Percentiles rank a stretch among this genome's conserved stretches.
These are phyloP conservation scores for Gibbula magus DNA, from an alignment of 2,888 invertebrate genomes.

Conservation along the genomic window DNA sequence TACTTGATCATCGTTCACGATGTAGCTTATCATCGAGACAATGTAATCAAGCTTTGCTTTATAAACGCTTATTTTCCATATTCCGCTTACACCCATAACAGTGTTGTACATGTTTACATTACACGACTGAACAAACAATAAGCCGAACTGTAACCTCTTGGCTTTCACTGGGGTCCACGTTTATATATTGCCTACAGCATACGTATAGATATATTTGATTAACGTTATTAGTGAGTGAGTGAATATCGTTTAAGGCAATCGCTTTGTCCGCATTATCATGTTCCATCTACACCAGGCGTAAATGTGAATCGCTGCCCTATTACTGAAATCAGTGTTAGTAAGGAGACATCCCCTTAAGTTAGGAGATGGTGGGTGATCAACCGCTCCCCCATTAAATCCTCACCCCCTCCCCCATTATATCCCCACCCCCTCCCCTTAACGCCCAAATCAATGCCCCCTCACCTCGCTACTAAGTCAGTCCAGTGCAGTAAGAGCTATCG, in stretches of 20 bases:
- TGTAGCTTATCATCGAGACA: no score
- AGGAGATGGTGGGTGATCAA: neutral
- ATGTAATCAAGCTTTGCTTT: no score
- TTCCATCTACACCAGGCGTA: neutral
- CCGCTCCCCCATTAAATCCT: neutral
- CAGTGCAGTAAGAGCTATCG: neutral
- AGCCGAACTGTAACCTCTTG: no score
- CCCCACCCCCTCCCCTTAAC: neutral
- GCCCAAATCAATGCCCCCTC: neutral
- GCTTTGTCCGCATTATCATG: neutral
- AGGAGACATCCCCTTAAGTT: neutral
- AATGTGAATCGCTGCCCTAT: constrained; percentile 10
- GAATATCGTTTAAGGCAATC: neutral
- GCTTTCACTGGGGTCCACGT: no score
- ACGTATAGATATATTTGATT: constrained; percentile 1
- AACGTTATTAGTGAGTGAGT: neutral
- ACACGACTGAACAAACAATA: no score
- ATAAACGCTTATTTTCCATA: no score
- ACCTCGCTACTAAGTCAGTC: no score
- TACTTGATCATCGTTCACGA: no score
- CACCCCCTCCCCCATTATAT: neutral
- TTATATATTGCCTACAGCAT: no score
- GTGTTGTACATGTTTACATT: no score
- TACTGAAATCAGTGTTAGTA: neutral
- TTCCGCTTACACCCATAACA: no score